phyloP scores from a whole-genome alignment of 2,888 invertebrate species.

The Sisyra terminalis region DNA sequence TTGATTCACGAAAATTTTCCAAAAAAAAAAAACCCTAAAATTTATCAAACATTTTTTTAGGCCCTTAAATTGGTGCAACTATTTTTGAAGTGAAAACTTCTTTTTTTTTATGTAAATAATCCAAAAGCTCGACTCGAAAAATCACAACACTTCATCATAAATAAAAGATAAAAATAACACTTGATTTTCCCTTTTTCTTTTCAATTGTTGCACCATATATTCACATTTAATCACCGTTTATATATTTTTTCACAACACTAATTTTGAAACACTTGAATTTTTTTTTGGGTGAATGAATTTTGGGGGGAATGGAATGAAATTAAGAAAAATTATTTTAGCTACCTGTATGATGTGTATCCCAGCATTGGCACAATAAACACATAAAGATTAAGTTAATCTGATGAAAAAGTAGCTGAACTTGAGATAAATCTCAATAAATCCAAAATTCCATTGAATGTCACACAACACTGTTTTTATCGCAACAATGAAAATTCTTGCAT shows the following conservation, averaged over 20 bases:
- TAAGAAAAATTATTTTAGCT: conserved; percentile 17
- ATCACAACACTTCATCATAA: background rate
- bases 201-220: background rate
- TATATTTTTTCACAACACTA: background rate
- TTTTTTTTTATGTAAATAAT: background rate
- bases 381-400: conserved; percentile 23
- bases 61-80: too few relatives aligned
- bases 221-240: background rate
- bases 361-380: conserved; percentile 40
- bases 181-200: background rate
- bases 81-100: too few relatives aligned
- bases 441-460: too few relatives aligned
- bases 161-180: background rate
- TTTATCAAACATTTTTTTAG: too few relatives aligned
- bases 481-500: too few relatives aligned
- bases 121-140: too few relatives aligned
- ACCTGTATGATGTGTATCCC: conserved; percentile 52
- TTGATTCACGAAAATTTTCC: too few relatives aligned
- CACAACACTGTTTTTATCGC: too few relatives aligned
- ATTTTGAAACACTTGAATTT: background rate
- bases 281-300: background rate
- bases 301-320: background rate
- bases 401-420: background rate
- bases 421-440: background rate
- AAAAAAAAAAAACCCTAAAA: too few relatives aligned